These are phyloP conservation scores for Indicator indicator DNA, from an alignment of 2,113 vertebrate species.

Conservation along the genomic window DNA sequence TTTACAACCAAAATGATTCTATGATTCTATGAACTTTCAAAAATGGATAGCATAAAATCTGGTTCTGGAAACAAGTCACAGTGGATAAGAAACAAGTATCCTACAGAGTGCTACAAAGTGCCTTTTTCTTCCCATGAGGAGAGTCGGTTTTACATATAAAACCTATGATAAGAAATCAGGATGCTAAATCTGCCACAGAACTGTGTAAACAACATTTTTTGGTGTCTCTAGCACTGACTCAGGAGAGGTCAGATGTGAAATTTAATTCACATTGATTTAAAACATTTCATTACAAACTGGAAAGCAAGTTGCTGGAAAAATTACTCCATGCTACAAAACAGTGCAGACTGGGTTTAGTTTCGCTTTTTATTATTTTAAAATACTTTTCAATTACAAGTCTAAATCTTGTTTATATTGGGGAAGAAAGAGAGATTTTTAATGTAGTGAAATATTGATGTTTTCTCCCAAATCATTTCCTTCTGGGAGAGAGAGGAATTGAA, in stretches of 20 bases:
- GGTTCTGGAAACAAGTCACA: background rate
- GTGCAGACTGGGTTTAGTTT: background rate
- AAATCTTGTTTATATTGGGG: background rate
- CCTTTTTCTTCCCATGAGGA: background rate
- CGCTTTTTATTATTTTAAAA: background rate
- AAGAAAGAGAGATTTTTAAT: background rate
- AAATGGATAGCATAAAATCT: background rate
- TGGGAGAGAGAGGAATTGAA: background rate
- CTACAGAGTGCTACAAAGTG: background rate
- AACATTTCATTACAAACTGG: background rate
- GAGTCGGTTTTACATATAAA: background rate
- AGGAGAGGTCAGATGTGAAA: background rate
- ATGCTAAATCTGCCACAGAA: slow-evolving; percentile 13
- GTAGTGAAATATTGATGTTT: background rate
- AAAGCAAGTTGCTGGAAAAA: background rate
- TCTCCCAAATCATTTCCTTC: background rate
- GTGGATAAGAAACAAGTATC: background rate
- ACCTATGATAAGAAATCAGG: background rate
- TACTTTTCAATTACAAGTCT: background rate
- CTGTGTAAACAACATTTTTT: background rate
- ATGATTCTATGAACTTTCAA: background rate
- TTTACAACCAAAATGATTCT: too few relatives aligned
- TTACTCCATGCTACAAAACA: background rate
- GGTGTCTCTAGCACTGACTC: background rate
- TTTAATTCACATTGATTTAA: background rate